These are phyloP conservation scores for Bradypodion ventrale DNA, from an alignment of 2,797 vertebrate genomes.

Conservation along the genomic window DNA sequence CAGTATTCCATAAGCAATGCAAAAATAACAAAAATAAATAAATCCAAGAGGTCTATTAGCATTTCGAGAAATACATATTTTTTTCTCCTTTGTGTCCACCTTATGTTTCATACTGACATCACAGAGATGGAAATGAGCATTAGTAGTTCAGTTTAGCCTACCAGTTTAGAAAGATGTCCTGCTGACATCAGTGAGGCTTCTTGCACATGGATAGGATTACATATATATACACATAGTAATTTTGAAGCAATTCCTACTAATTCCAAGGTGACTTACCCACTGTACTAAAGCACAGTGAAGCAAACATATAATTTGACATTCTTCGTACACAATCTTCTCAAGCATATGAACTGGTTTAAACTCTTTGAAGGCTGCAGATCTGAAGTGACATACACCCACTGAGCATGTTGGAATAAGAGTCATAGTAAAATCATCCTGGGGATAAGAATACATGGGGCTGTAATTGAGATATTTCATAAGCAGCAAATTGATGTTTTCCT, in stretches of 20 bases:
- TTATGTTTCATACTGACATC: background rate
- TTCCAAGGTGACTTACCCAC: background rate
- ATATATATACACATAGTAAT: background rate
- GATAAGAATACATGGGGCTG: background rate
- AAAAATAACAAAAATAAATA: background rate
- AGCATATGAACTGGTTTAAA: background rate
- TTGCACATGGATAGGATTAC: background rate
- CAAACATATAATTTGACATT: background rate
- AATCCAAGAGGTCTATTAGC: background rate
- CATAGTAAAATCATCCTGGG: background rate
- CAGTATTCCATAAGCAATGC: no score
- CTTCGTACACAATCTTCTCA: slow-evolving; percentile 1
- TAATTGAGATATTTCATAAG: slow-evolving; percentile 18
- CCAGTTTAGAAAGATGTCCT: background rate
- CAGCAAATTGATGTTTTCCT: slow-evolving; percentile 10
- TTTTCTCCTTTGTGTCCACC: background rate
- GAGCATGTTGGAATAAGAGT: background rate
- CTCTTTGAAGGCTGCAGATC: slow-evolving; percentile 10
- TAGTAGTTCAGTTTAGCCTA: background rate
- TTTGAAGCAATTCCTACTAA: background rate
- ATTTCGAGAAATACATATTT: background rate
- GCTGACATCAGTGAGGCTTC: background rate
- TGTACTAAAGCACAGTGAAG: background rate
- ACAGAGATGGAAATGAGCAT: background rate
- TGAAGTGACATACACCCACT: background rate